Evolutionary conservation across 2,797 vertebrate genomes (phyloP), one percentile per base, ranked within the genome.

Genomic region (Mormyrus hasselquistii): DNA sequence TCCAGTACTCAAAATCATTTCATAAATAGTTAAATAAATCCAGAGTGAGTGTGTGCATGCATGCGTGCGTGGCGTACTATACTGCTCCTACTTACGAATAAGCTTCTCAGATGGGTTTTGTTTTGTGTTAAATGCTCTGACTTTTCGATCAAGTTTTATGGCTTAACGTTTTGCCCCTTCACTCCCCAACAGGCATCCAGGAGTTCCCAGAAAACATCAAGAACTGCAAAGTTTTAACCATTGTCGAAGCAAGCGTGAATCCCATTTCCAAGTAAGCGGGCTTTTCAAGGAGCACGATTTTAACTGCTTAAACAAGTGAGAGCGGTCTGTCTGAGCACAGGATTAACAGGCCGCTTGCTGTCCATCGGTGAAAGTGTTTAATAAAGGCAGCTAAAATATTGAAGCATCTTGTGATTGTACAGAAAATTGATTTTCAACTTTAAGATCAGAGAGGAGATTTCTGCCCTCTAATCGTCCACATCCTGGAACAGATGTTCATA

Each of bases 181-280:
- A n/a, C 41, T 38, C 16, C 38, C 29, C 6, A 0, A 84, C 91
- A 99, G 98, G 98, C 94, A 99, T 99, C 95, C 98, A 99, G 93
- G 98, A 99, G 94, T 99, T 99, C 96, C 98, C 98, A 93, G 98
- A 99, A 95, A 99, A 99, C 92, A 99, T 99, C 90, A 99, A 99
- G 94, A 99, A 99, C 89, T 99, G 98, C 95, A 99, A 99, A 96
- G 96, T 97, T 92, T 95, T 99, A 92, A 94, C 97, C 90, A 89
- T 98, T 90, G 96, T 99, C 86, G 98, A 99, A 93, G 98, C 98
- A 92, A 99, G 98, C 29, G 98, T 99, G 92, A 99, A 99, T 93
- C 99, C 98, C 83, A 99, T 99, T 95, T 98, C 98, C 90, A 99
- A 99, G 98, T 99, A 94, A 97, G 98, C 93, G 25, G n/a, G 34